Base-by-base conservation (phyloP, 2,888 invertebrate genomes). In the Deilephila elpenor region DNA sequence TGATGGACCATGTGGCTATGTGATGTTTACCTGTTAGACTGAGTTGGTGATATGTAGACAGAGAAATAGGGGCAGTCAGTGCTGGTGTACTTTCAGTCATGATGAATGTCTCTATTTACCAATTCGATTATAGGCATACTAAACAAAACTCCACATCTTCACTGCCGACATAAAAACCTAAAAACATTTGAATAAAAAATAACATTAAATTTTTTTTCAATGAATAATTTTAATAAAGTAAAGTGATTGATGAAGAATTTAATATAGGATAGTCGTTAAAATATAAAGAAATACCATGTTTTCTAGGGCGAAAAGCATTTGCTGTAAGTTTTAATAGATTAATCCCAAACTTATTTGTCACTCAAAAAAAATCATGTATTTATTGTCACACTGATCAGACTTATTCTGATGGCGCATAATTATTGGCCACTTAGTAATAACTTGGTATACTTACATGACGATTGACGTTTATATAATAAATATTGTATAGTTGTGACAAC, bases 31-130 rank as follows among this genome's bases (percentile, higher is more conserved):
- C 94, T 88, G 93, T 93, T 77, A 94, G 83, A 83, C 94, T 93
- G 71, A 94, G 89, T 82, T 94, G 94, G 83, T 94, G 92, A 88
- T 93, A 94, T 87, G 94, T 93, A 78, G 93, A 89, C 76, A 94
- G 83, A 74, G 93, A 91, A 84, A 93, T 92, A 71, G 94, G 92
- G 80, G 93, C 86, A 82, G 93, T 92, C 76, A 93, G 88, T 78
- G 88, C 83, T 81, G 92, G 85, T 81, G 86, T 86, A 81, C 81
- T 90, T 85, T 94, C 94, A 83, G 92, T 90, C 94, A 94, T 94
- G 84, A 82, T 93, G 89, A 83, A 82, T 78, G 76, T 77, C 79
- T 80, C 80, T 80, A 75, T 80, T 77, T 83, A 79, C 84, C 84
- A 86, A 86, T 87, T 84, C 86, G 86, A 79, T 76, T 61, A 78